Percentiles rank a stretch among this genome's conserved stretches.
Conservation (phyloP, 2,888 invertebrate species). For the Mythimna ferrago region DNA sequence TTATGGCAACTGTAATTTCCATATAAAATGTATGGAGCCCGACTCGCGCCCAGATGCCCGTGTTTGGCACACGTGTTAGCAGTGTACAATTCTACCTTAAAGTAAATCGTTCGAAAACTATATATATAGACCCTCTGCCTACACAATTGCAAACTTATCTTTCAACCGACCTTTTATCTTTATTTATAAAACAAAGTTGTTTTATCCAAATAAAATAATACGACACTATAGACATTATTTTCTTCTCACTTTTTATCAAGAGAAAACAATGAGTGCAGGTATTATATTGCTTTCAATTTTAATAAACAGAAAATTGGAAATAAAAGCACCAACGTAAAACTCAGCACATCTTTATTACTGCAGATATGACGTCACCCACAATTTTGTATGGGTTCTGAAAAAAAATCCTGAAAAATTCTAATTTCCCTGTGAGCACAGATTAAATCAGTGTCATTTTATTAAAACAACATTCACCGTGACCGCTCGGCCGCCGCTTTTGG, state of each 20-base stretch:
- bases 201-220: not conserved
- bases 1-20: no score
- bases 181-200: no score
- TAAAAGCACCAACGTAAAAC: not conserved
- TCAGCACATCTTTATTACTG: slow-evolving; percentile 30
- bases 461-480: slow-evolving; percentile 66
- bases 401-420: slow-evolving; percentile 57
- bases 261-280: not conserved
- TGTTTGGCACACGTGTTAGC: no score
- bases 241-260: no score
- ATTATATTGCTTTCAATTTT: not conserved
- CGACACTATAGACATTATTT: not conserved
- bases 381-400: slow-evolving; percentile 41
- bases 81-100: no score
- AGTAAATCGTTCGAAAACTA: not conserved
- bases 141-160: not conserved
- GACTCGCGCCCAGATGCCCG: no score
- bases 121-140: not conserved
- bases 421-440: slow-evolving; percentile 58
- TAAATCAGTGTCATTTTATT: slow-evolving; percentile 66
- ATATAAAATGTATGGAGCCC: no score
- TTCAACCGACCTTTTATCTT: no score
- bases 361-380: slow-evolving; percentile 42
- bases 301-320: slow-evolving; percentile 3
- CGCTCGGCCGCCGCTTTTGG: slow-evolving; percentile 59